Evolutionary conservation across 1,140 invertebrate species (phyloP), one percentile per base, ranked within the genome.

Genomic region (Achatina immaculata): DNA sequence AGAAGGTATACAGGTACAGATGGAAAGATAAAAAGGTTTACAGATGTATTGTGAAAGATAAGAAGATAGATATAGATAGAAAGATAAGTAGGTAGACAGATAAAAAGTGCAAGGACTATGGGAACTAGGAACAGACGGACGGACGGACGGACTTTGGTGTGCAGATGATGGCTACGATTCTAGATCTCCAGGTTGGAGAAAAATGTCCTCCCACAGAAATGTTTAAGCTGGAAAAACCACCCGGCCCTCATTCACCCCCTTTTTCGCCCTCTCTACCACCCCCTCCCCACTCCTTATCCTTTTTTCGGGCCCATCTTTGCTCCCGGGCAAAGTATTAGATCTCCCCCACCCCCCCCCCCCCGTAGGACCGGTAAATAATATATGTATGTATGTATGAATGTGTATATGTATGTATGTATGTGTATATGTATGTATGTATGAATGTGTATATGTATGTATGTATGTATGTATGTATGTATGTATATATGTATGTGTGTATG

Each of bases 341-440:
- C 31, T 21, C 69, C 24, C 11, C 19, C 11, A 28, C 43, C 28
- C 43, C 38, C 72, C 28, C 16, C 9, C 24, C 21, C 40, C 31
- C 40, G 69, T 40, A 24, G 31, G 28, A 14, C 21, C 14, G 69
- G 48, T 51, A 51, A 14, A 51, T 51, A 36, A 40, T 72, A 40
- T 40, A 40, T 72, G 38, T 72, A 40, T 40, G 38, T 72, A 40
- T 72, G 38, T 40, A 40, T 72, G 38, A 36, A n/a, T n/a, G n/a
- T n/a, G n/a, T n/a, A n/a, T n/a, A n/a, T n/a, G n/a, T n/a, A n/a
- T n/a, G n/a, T n/a, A n/a, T n/a, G n/a, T n/a, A n/a, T n/a, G n/a
- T n/a, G n/a, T n/a, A n/a, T n/a, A n/a, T n/a, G n/a, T n/a, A n/a
- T n/a, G n/a, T n/a, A n/a, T n/a, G n/a, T n/a, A n/a, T n/a, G n/a